These are phyloP conservation scores for Cancer borealis DNA, from an alignment of 2,888 invertebrate genomes.

Conservation along the genomic window DNA sequence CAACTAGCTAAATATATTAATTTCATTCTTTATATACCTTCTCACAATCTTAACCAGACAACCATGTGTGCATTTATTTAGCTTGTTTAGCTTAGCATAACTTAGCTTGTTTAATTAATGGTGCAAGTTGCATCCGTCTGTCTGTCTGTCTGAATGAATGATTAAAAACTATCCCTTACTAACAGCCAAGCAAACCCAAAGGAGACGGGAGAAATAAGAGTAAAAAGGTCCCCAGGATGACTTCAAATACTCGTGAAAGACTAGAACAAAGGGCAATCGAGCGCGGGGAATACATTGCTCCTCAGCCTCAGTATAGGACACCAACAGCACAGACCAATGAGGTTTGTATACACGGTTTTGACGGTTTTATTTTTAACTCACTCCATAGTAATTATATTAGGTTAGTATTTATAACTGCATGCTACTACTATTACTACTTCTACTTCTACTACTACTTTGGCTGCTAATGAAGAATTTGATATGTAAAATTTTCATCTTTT, in stretches of 20 bases:
- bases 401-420: background rate
- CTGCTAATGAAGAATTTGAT: background rate
- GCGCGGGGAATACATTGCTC: slow-evolving; percentile 91
- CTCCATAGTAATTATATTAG: background rate
- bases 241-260: slow-evolving; percentile 92
- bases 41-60: background rate
- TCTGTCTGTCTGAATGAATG: background rate
- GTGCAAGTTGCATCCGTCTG: background rate
- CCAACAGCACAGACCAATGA: slow-evolving; percentile 79
- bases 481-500: background rate
- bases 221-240: slow-evolving; percentile 89
- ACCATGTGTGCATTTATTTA: background rate
- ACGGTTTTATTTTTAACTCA: background rate
- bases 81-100: background rate
- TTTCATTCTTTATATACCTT: background rate
- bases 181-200: slow-evolving; percentile 77
- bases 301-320: slow-evolving; percentile 77
- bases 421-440: background rate
- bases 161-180: slow-evolving; percentile 36
- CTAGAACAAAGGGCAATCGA: slow-evolving; percentile 91
- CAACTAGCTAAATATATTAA: background rate
- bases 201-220: slow-evolving; percentile 75
- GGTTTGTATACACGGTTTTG: slow-evolving; percentile 78
- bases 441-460: too few species aligned
- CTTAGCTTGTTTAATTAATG: background rate